Base-by-base conservation (phyloP, 2,888 invertebrate genomes). In the Meteorus colon region DNA sequence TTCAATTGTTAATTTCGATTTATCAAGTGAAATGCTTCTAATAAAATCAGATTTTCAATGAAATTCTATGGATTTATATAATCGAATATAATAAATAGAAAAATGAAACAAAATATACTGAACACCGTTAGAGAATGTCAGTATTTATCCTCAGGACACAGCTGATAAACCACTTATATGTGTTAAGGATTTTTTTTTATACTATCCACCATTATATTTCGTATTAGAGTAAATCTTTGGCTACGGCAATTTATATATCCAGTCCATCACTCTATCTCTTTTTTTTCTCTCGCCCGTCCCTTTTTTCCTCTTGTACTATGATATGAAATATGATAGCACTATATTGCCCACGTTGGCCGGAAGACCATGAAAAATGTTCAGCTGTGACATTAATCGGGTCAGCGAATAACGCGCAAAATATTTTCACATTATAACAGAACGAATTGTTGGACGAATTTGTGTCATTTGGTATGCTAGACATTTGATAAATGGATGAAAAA, bases 351-450 rank as follows among this genome's bases (percentile, higher is more conserved):
- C 55, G 8, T 68, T 48, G 37, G 19, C 63, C 45, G 67, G 37
- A 65, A 48, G 24, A 71, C 14, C 19, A 37, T 75, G 70, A 75
- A 75, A 74, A 74, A 77, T 77, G 68, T 71, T 77, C 74, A 60
- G 60, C 51, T 66, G 65, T 66, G 71, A 67, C 62, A 68, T 74
- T 71, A 71, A 59, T 48, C 29, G 67, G 67, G 68, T 74, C 41
- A 67, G 41, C 60, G 41, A 16, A 29, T 45, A 37, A 29, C 48
- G 45, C 55, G 34, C 12, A 34, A 24, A 55, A 71, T 77, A 48
- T 74, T 68, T 66, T 63, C 63, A 37, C 14, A 34, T 69, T 69
- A 55, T 69, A 55, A 19, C 27, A 16, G 24, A 45, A 45, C 24
- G 67, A 48, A 16, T 45, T 37, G 19, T 41, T 41, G 34, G n/a